Conservation (phyloP, 1,140 invertebrate species). For the Zaprionus ornatus region DNA sequence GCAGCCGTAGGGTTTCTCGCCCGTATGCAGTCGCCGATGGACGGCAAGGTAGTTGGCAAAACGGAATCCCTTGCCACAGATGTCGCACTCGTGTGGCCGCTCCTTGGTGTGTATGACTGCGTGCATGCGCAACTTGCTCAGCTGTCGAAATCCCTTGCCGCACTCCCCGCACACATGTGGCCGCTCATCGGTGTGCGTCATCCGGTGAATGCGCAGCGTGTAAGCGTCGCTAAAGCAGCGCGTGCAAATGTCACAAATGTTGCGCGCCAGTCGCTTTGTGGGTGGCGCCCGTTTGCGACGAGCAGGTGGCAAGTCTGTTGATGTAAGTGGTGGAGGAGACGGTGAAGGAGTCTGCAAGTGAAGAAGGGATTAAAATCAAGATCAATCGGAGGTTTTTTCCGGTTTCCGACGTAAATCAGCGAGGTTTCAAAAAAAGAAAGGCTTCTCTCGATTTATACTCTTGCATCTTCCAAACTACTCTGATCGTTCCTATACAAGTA, state of each 20-base stretch:
- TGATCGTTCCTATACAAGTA: too few relatives aligned
- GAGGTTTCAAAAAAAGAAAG: too few relatives aligned
- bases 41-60: conserved; percentile 83
- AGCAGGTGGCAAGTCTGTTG: neutral
- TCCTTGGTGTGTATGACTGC: conserved; percentile 85
- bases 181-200: conserved; percentile 74
- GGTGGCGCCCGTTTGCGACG: neutral
- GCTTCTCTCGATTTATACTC: too few relatives aligned
- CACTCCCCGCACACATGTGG: conserved; percentile 76
- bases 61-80: conserved; percentile 86
- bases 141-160: conserved; percentile 71
- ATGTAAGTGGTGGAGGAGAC: neutral
- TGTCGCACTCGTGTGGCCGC: conserved; percentile 85
- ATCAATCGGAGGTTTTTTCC: too few relatives aligned
- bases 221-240: conserved; percentile 64
- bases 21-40: conserved; percentile 90
- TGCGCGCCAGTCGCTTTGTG: neutral
- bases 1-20: conserved; percentile 88
- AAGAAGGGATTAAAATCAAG: too few relatives aligned
- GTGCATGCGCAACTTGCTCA: conserved; percentile 83
- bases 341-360: neutral
- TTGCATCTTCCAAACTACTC: too few relatives aligned
- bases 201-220: conserved; percentile 70
- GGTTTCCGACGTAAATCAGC: too few relatives aligned
- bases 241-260: conserved; percentile 54